Percentiles rank a stretch among this genome's conserved stretches.
Evolutionary conservation across 2,888 invertebrate species (phyloP).

Genomic region (Cepaea hortensis): DNA sequence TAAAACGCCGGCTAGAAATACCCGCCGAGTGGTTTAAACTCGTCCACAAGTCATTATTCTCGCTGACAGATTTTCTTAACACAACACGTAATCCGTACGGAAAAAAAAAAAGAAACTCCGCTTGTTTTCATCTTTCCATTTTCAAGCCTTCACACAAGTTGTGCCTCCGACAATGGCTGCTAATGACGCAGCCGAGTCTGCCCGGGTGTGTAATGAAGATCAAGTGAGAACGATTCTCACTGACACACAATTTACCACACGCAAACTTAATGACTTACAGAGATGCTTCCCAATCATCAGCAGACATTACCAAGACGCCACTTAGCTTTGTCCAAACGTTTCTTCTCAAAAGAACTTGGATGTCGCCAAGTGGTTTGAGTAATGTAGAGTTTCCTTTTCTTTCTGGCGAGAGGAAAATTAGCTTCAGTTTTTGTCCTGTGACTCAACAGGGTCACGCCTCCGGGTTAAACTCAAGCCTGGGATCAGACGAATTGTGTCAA

Average conservation of each 20-base stretch:
- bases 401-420: not conserved
- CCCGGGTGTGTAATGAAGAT: not conserved
- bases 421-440: not conserved
- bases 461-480: no score
- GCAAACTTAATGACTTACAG: not conserved
- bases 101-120: not conserved
- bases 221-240: not conserved
- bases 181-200: not conserved
- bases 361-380: not conserved
- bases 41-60: not conserved
- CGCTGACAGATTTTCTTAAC: not conserved
- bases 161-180: not conserved
- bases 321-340: not conserved
- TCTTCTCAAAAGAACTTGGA: not conserved
- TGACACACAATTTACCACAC: not conserved
- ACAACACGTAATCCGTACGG: not conserved
- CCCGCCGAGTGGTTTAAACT: constrained; percentile 12
- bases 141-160: not conserved
- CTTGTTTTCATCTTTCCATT: not conserved
- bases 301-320: not conserved
- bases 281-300: not conserved
- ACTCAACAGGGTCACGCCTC: no score
- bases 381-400: not conserved
- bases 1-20: not conserved
- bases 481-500: no score